Base-by-base conservation (phyloP, 1,140 invertebrate species). In the Triops longicaudatus region DNA sequence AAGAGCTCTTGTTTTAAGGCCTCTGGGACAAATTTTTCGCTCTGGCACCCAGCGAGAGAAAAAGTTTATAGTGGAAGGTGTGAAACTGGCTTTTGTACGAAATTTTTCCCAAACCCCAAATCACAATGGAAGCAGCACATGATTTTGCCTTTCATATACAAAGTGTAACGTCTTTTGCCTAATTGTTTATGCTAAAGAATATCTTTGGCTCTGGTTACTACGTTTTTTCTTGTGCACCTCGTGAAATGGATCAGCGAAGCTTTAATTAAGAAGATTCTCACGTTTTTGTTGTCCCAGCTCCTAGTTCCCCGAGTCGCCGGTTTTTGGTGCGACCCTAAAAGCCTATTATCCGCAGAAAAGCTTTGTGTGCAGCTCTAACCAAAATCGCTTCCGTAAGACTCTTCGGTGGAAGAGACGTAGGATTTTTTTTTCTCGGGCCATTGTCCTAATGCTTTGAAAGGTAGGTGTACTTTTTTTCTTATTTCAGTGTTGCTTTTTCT, bases 261-360 rank as follows among this genome's bases (percentile, higher is more conserved):
- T 63, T 63, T 63, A 63, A 63, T 63, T 63, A 63, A 17, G 50
- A 9, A 63, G 50, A 63, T 63, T 63, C 50, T 63, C 50, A 63
- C 50, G 50, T 63, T 63, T 63, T 63, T 63, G 50, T 63, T 63
- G 50, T 63, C 10, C 17, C 50, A 14, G 17, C 22, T 22, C 50
- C 17, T 22, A 63, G 50, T 12, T 63, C 22, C 50, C 22, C 17
- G 5, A 22, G 17, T 63, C 17, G 50, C 17, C 17, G 50, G 14
- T 63, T 63, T 63, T 17, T 22, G 22, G 50, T 22, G 22, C 14
- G 5, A 17, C 50, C 50, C 50, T n/a, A 63, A 22, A 63, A 63
- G 22, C n/a, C 50, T 22, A 63, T 63, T 63, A 17, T 63, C 50
- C 6, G 17, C 50, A 63, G 50, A 63, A 63, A 63, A 63, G 50